Evolutionary conservation across 2,888 invertebrate species (phyloP), one percentile per base, ranked within the genome.

Genomic region (Heteromurus nitidus): DNA sequence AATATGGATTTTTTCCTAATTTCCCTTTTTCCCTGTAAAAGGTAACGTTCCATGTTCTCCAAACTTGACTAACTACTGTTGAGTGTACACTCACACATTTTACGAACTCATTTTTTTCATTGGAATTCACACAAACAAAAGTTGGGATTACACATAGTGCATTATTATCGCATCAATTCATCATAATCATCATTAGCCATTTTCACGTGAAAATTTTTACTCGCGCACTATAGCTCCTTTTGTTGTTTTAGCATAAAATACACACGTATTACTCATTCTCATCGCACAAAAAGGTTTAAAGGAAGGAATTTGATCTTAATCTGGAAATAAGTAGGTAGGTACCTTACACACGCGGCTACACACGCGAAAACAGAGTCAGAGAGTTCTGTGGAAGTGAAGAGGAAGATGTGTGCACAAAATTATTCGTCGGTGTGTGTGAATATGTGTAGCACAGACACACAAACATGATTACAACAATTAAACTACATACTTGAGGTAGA

Each of bases 101-200:
- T 24, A 24, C 26, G 13, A 26, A 26, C 24, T 55, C 5, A n/a
- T 47, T 11, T 47, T 55, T 55, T 55, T 55, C 55, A 26, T 26
- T 26, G 55, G 55, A 55, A 30, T 62, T 30, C 31, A n/a, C 62
- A 20, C 62, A 31, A 31, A 30, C 55, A n/a, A 36, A 36, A 13
- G 7, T 24, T 22, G 55, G 22, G 42, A 42, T 73, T 62, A 62
- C 62, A 2, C 53, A 28, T 22, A 58, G 28, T 68, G 68, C 70
- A 70, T 69, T 50, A 80, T 80, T 79, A 79, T 79, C 79, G 44
- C 47, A 80, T 80, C 80, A 80, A 73, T 80, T 80, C 73, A 80
- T 73, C 73, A 80, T 79, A 16, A 28, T 72, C 55, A 67, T 72
- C 44, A 72, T 72, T 24, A 67, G 9, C 26, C 13, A 58, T 60